Conservation (phyloP, 2,113 vertebrate species). For the Romanogobio albipinnatus region DNA sequence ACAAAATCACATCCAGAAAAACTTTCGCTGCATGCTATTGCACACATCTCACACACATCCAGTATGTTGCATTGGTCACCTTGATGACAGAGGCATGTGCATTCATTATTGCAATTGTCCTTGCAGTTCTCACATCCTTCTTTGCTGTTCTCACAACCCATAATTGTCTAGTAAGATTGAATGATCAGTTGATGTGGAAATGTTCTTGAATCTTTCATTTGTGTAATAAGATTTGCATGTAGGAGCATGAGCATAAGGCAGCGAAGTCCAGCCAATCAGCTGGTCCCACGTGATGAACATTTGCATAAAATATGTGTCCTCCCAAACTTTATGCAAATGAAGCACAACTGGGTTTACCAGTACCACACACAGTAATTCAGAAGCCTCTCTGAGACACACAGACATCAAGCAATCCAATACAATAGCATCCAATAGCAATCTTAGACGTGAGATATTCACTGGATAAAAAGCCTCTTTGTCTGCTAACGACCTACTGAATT, state of each 20-base stretch:
- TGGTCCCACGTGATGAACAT: not conserved
- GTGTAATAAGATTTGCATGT: slow-evolving; percentile 6
- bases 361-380: not conserved
- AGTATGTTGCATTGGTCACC: not conserved
- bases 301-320: not conserved
- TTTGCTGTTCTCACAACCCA: slow-evolving; percentile 23
- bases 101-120: not conserved
- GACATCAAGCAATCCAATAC: not conserved
- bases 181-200: not conserved
- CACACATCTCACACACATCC: not conserved
- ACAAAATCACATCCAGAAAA: slow-evolving; percentile 2
- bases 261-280: not conserved
- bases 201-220: not conserved
- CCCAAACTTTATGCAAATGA: slow-evolving; percentile 17
- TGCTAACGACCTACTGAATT: not conserved
- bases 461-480: not conserved
- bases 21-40: not conserved
- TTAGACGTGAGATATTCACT: not conserved
- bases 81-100: not conserved
- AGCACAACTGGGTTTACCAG: not conserved
- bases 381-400: not conserved
- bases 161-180: not conserved
- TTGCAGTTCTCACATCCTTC: slow-evolving; percentile 4
- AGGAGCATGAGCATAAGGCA: not conserved
- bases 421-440: not conserved